A percentile compares a stretch with the other conserved stretches of the same genome.
Evolutionary conservation across 2,888 invertebrate genomes (phyloP).

Genomic region (Lissocephala sabroskyi): DNA sequence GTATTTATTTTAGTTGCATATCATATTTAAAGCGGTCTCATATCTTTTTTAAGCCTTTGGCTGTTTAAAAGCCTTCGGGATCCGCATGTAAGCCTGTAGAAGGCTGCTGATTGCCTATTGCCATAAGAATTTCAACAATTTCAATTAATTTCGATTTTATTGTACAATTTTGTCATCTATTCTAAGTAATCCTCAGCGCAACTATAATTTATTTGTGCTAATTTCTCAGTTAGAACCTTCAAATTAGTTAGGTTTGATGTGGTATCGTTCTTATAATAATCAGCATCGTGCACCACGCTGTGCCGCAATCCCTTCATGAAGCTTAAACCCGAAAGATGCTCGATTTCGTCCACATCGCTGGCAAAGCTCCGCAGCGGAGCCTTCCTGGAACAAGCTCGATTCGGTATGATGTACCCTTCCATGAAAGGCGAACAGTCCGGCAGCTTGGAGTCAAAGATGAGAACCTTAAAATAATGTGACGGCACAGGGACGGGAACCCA

Average conservation of each 20-base stretch:
- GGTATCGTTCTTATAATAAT: conserved; percentile 9
- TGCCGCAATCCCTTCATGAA: conserved; percentile 33
- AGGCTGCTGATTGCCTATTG: no score
- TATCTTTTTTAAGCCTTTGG: no score
- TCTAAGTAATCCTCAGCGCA: neutral
- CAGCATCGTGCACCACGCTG: conserved; percentile 20
- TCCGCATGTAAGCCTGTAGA: no score
- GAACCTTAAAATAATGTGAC: conserved; percentile 47
- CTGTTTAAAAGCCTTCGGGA: no score
- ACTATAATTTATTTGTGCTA: neutral
- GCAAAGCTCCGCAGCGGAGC: conserved; percentile 19
- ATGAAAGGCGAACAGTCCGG: conserved; percentile 23
- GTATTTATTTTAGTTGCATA: no score
- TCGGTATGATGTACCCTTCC: conserved; percentile 42
- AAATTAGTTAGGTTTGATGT: neutral
- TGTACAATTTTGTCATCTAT: neutral
- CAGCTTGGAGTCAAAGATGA: conserved; percentile 34
- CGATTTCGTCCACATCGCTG: conserved; percentile 36
- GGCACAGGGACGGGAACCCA: conserved; percentile 37
- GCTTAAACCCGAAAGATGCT: conserved; percentile 36
- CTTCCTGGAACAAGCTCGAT: conserved; percentile 10
- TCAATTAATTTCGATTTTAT: no score
- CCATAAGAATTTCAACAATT: no score
- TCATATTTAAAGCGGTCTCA: no score
- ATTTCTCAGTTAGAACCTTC: neutral